phyloP scores from a whole-genome alignment of 2,113 vertebrate species.

The Clarias macrocephalus region DNA sequence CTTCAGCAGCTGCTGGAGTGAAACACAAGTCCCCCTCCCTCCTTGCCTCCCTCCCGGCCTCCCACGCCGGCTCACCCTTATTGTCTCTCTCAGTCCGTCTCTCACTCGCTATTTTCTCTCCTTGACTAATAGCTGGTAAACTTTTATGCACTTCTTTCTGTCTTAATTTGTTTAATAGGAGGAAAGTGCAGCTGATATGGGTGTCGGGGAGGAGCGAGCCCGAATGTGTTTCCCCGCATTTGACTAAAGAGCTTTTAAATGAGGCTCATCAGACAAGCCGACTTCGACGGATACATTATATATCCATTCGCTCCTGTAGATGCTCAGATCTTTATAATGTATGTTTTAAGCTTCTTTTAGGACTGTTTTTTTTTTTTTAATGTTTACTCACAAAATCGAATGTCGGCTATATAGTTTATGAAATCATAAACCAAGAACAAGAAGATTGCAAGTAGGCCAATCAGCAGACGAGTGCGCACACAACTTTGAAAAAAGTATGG shows the following conservation, averaged over 20 bases:
- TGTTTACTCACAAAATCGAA: background rate
- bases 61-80: background rate
- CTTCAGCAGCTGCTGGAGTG: conserved; percentile 1
- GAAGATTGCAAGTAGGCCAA: background rate
- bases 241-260: conserved; percentile 35
- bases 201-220: conserved; percentile 41
- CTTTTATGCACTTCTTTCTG: background rate
- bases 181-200: background rate
- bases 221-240: conserved; percentile 45
- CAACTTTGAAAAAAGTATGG: background rate
- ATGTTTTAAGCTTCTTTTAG: background rate
- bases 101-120: background rate
- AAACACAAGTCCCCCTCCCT: background rate
- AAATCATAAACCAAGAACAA: background rate
- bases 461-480: background rate
- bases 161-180: background rate
- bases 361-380: background rate
- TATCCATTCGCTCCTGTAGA: background rate
- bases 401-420: background rate
- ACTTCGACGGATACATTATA: background rate
- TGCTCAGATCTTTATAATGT: background rate
- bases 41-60: background rate
- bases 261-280: conserved; percentile 9
- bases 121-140: conserved; percentile 6
- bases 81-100: background rate